Percentiles rank a stretch among this genome's conserved stretches.
phyloP scores from a whole-genome alignment of 2,888 invertebrate genomes.

The Acrobasis repandana region DNA sequence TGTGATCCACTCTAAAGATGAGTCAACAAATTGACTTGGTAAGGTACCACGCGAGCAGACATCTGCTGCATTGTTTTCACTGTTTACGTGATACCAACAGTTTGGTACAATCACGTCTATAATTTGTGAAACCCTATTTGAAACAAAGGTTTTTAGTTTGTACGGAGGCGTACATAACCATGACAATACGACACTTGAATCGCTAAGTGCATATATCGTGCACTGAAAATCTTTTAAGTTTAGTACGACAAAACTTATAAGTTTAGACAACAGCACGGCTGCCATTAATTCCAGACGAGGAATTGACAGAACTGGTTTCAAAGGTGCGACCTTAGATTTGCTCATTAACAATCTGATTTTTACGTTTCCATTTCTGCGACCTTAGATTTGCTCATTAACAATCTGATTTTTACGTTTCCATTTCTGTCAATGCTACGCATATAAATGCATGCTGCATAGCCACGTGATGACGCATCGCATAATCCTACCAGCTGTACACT shows the following conservation, averaged over 20 bases:
- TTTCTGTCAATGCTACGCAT: too few species aligned
- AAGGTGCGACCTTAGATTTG: too few species aligned
- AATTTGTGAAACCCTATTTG: slow-evolving; percentile 18
- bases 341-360: too few species aligned
- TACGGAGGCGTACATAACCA: slow-evolving; percentile 25
- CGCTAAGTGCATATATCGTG: too few species aligned
- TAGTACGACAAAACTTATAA: slow-evolving; percentile 15
- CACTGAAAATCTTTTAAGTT: slow-evolving; percentile 21
- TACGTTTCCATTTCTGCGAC: too few species aligned
- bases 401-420: too few species aligned
- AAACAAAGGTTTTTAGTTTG: slow-evolving; percentile 21
- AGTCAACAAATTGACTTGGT: neutral
- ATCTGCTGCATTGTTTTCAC: slow-evolving; percentile 19
- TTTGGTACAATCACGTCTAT: slow-evolving; percentile 12
- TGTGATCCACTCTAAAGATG: too few species aligned
- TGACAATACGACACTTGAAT: slow-evolving; percentile 5
- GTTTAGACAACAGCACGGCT: slow-evolving; percentile 7
- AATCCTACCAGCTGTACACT: too few species aligned
- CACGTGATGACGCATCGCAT: too few species aligned
- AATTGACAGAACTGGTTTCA: too few species aligned
- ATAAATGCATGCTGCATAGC: too few species aligned
- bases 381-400: too few species aligned
- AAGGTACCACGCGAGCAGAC: slow-evolving; percentile 22
- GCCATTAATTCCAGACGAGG: neutral
- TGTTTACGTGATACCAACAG: slow-evolving; percentile 21